These are phyloP conservation scores for Amphilophus citrinellus DNA, from an alignment of 2,113 vertebrate species.

Conservation along the genomic window DNA sequence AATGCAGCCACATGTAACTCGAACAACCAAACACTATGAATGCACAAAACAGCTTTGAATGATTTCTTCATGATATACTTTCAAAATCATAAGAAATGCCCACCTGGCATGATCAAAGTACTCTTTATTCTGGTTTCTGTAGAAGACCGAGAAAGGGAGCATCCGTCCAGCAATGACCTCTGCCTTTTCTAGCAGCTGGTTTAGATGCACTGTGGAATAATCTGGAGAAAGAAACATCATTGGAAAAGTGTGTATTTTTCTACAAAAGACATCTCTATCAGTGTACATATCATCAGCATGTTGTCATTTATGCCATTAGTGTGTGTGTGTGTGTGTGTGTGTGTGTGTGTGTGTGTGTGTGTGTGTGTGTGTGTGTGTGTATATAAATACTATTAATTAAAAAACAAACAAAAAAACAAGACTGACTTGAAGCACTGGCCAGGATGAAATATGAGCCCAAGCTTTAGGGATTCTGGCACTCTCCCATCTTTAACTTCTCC, in stretches of 20 bases:
- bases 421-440: not conserved
- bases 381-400: too few species aligned
- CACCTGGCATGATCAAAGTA: conserved; percentile 97
- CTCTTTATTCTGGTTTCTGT: conserved; percentile 98
- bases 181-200: conserved; percentile 95
- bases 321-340: too few species aligned
- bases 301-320: not conserved
- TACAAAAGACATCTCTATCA: not conserved
- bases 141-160: conserved; percentile 97
- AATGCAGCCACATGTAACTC: too few species aligned
- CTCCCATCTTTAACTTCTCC: not conserved
- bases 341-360: too few species aligned
- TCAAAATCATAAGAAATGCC: not conserved
- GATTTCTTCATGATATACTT: not conserved
- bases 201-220: conserved; percentile 98
- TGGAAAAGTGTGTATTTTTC: not conserved
- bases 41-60: not conserved
- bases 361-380: too few species aligned
- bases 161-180: conserved; percentile 96
- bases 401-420: not conserved
- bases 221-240: conserved; percentile 82
- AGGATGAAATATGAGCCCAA: not conserved
- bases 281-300: not conserved
- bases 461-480: not conserved
- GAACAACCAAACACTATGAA: too few species aligned